These are phyloP conservation scores for Caenorhabditis plicata DNA, from an alignment of 2,888 invertebrate genomes.

Conservation along the genomic window DNA sequence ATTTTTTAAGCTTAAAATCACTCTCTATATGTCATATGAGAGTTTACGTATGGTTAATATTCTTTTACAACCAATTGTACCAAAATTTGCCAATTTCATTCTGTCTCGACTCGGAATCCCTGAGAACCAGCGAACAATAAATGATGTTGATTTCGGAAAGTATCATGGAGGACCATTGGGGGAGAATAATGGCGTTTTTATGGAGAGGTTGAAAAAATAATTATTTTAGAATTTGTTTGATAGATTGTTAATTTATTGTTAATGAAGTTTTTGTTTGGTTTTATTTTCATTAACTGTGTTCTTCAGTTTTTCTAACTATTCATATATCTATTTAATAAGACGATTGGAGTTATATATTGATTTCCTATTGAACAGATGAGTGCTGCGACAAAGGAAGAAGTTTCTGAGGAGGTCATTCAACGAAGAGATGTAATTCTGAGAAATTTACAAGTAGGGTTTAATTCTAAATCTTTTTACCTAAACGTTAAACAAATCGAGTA, in stretches of 20 bases:
- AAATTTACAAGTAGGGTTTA: conserved; percentile 55
- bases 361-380: too few species aligned
- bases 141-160: conserved; percentile 31
- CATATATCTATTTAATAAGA: too few species aligned
- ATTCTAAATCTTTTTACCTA: neutral
- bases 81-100: conserved; percentile 74
- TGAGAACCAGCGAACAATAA: conserved; percentile 27
- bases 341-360: too few species aligned
- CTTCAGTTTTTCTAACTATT: too few species aligned
- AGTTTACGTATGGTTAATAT: conserved; percentile 79
- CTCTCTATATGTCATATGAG: conserved; percentile 83
- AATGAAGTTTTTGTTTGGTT: too few species aligned
- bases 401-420: conserved; percentile 39
- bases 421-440: conserved; percentile 52
- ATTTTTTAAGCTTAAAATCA: conserved; percentile 48
- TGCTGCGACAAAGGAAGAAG: conserved; percentile 15
- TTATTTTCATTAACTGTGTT: too few species aligned
- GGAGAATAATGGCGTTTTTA: conserved; percentile 22
- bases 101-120: conserved; percentile 68
- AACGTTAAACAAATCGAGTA: too few species aligned
- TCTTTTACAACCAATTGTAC: conserved; percentile 83
- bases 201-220: conserved; percentile 25
- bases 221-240: too few species aligned
- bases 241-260: too few species aligned
- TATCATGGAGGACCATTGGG: conserved; percentile 19